A percentile compares a stretch with the other conserved stretches of the same genome.
Evolutionary conservation across 2,113 vertebrate genomes (phyloP).

Genomic region (Pagrus major): DNA sequence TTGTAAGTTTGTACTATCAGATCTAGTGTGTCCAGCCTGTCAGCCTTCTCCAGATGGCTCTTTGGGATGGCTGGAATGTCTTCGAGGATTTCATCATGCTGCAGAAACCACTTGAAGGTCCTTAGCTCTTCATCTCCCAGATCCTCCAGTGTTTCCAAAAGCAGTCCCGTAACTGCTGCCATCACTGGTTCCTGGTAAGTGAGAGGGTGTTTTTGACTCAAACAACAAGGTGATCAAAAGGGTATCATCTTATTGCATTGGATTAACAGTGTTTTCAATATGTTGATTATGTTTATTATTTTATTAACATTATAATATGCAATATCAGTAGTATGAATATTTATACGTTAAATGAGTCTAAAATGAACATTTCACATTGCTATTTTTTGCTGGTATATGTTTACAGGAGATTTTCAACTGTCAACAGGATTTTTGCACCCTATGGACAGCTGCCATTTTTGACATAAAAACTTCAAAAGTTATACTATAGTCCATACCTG

Average conservation of each 20-base stretch:
- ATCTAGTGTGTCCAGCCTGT: background rate
- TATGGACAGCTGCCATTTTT: too few relatives aligned
- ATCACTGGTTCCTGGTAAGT: slow-evolving; percentile 2
- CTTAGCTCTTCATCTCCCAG: background rate
- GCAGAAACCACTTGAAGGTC: slow-evolving; percentile 2
- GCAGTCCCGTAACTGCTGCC: background rate
- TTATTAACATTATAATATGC: background rate
- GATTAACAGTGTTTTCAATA: background rate
- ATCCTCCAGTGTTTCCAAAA: background rate
- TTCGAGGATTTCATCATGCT: background rate
- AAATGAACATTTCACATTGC: background rate
- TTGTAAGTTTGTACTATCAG: background rate
- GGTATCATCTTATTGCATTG: background rate
- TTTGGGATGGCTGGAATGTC: background rate
- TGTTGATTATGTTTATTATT: background rate
- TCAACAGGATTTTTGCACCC: background rate
- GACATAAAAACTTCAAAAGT: too few relatives aligned
- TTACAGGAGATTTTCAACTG: background rate
- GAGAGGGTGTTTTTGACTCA: background rate
- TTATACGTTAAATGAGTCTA: background rate
- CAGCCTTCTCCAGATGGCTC: background rate
- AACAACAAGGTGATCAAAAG: background rate
- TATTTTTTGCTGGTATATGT: background rate
- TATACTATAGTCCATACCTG: too few relatives aligned
- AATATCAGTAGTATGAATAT: background rate